Conservation (phyloP, 2,888 invertebrate genomes). For the Andrena trimmerana region DNA sequence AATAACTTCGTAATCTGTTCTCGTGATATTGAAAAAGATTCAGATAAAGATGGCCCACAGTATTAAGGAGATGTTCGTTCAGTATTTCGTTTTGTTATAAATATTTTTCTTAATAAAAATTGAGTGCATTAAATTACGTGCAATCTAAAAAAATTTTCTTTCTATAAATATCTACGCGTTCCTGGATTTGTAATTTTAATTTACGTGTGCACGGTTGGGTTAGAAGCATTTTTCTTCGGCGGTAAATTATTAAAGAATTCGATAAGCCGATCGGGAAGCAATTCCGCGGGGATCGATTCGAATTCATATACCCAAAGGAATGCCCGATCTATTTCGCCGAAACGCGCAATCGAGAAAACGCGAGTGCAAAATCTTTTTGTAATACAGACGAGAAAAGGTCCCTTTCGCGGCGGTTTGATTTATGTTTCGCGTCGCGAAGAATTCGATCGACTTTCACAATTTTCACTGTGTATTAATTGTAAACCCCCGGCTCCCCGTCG, state of each 20-base stretch:
- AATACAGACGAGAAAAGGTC: not conserved
- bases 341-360: not conserved
- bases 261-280: not conserved
- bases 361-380: not conserved
- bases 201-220: not conserved
- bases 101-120: no score
- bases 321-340: not conserved
- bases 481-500: slow-evolving; percentile 4
- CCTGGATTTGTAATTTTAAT: no score
- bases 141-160: no score
- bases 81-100: no score
- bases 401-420: not conserved
- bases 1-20: not conserved
- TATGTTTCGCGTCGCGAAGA: not conserved
- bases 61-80: no score
- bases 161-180: no score
- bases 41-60: no score
- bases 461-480: slow-evolving; percentile 30
- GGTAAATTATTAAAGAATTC: not conserved
- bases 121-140: no score
- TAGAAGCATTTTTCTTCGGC: not conserved
- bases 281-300: not conserved
- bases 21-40: no score
- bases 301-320: not conserved
- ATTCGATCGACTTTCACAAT: slow-evolving; percentile 44